Base-by-base conservation (phyloP, 1,140 invertebrate genomes). In the Brachionus manjavacas region DNA sequence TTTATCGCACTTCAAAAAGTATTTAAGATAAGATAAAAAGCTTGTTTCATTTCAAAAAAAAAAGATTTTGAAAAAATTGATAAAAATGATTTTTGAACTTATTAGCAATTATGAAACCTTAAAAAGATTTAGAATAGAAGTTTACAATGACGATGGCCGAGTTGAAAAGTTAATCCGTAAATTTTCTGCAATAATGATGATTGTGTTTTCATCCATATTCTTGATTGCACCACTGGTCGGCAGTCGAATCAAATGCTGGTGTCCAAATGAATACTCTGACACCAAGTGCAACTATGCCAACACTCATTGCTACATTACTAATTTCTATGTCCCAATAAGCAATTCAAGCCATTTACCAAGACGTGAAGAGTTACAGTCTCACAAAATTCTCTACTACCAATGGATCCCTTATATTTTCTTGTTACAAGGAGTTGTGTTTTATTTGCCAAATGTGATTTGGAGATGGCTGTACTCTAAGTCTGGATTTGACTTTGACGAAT, bases 361-460 rank as follows among this genome's bases (percentile, higher is more conserved):
- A n/a, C 23, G 76, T 11, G 55, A 64, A 28, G 8, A 80, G 12
- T 20, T 80, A 8, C 16, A 52, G 1, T 49, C 41, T 52, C 76
- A 80, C 20, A 52, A 80, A 52, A 80, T 80, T 28, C 14, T 83
- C 8, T 85, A 85, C 74, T 85, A 85, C 74, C 85, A 85, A 68
- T 85, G 85, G 85, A 64, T 85, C 25, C 84, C 85, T 6, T 84
- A 80, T 46, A 85, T 85, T 25, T 84, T 84, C n/a, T 39, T 80
- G 12, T 49, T 52, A 0, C 85, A 85, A 55, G 85, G 64, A 31
- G 31, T 72, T n/a, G 20, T 85, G 12, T 85, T 85, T 31, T 68
- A 84, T 74, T 31, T 74, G 52, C 85, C 85, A 6, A 66, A 23
- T 43, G 31, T 85, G 12, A n/a, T 85, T 8, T 85, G 85, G 85